These are phyloP conservation scores for Platyscapa corneri DNA, from an alignment of 1,140 invertebrate genomes.

Conservation along the genomic window DNA sequence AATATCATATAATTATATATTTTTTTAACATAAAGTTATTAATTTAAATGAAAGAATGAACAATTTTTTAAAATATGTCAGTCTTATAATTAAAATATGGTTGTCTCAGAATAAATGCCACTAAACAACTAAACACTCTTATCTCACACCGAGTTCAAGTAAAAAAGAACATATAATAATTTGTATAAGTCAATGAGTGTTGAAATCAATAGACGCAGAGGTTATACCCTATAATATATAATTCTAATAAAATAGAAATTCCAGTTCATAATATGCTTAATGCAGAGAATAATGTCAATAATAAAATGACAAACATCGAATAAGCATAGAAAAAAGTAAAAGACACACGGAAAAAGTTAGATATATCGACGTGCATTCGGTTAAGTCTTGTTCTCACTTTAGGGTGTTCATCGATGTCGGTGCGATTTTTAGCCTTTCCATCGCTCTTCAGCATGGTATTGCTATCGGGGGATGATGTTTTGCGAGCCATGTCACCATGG, in stretches of 20 bases:
- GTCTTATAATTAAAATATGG: too few relatives aligned
- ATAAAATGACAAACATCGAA: neutral
- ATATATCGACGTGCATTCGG: neutral
- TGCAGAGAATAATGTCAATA: neutral
- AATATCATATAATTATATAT: too few relatives aligned
- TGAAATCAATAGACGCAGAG: neutral
- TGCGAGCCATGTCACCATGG: slow-evolving; percentile 67
- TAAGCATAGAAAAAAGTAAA: neutral
- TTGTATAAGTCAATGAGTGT: neutral
- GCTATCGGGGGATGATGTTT: slow-evolving; percentile 49
- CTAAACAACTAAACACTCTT: neutral
- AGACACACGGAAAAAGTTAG: neutral
- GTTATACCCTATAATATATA: too few relatives aligned
- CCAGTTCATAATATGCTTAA: neutral
- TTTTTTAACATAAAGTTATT: too few relatives aligned
- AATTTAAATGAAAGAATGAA: too few relatives aligned
- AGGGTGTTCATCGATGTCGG: slow-evolving; percentile 49
- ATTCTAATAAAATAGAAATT: neutral
- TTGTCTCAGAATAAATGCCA: neutral
- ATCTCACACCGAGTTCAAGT: too few relatives aligned
- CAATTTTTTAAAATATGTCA: too few relatives aligned
- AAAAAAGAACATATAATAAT: too few relatives aligned
- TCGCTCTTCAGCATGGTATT: neutral
- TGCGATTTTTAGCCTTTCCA: slow-evolving; percentile 61
- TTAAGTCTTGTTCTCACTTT: neutral